Evolutionary conservation across 2,797 vertebrate species (phyloP).

Genomic region (Coracias cyanogaster): DNA sequence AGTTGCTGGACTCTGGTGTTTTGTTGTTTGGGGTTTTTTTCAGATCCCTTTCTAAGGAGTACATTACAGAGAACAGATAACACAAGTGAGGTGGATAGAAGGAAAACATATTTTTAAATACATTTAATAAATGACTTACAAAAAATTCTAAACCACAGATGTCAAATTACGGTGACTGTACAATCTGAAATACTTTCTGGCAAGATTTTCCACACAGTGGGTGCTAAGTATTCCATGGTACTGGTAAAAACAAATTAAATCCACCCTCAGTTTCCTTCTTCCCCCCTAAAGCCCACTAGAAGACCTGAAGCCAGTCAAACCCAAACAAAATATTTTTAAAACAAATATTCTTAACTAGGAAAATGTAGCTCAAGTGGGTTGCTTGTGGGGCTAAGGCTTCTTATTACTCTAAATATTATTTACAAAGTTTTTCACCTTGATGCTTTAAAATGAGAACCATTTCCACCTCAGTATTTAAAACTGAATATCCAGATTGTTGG

Average conservation of each 20-base stretch:
- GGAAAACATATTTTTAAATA: constrained; percentile 33
- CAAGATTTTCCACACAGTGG: constrained; percentile 2
- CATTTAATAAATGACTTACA: constrained; percentile 46
- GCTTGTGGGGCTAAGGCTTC: not conserved
- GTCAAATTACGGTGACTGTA: constrained; percentile 25
- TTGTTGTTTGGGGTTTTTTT: not conserved
- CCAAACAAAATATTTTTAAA: not conserved
- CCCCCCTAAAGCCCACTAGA: not conserved
- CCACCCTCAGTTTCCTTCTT: not conserved
- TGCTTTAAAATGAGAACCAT: not conserved
- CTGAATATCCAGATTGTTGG: not conserved
- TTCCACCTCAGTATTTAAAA: not conserved
- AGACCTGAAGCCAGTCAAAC: not conserved
- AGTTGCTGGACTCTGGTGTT: not conserved
- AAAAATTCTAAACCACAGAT: constrained; percentile 18
- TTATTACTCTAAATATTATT: not conserved
- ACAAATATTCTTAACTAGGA: not conserved
- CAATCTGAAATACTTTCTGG: constrained; percentile 3
- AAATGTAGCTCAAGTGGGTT: not conserved
- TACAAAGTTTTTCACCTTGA: not conserved
- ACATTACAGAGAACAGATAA: not conserved
- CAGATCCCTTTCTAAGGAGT: not conserved
- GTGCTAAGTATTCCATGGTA: not conserved
- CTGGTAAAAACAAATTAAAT: not conserved
- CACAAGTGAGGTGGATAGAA: constrained; percentile 18